Evolutionary conservation across 2,888 invertebrate species (phyloP).

Genomic region (Pyralis farinalis): DNA sequence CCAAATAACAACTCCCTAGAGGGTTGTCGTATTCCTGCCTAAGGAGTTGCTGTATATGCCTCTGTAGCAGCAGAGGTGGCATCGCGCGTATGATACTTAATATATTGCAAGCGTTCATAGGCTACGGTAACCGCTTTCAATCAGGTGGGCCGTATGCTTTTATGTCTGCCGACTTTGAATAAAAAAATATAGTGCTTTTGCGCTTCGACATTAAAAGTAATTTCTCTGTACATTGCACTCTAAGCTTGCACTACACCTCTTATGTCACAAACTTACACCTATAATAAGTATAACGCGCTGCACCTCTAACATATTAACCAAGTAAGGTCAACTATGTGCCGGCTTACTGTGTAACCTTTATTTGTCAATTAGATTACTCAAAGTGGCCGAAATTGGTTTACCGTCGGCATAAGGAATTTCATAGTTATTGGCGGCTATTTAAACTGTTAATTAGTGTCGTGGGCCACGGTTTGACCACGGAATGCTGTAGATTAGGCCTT

Average conservation of each 20-base stretch:
- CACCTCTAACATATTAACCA: conserved; percentile 20
- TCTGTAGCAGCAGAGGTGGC: too few species aligned
- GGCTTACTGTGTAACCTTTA: conserved; percentile 42
- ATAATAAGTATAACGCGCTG: background rate
- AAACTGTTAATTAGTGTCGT: conserved; percentile 68
- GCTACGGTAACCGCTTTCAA: too few species aligned
- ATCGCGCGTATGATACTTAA: too few species aligned
- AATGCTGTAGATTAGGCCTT: conserved; percentile 41
- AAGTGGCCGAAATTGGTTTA: conserved; percentile 72
- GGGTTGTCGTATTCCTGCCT: too few species aligned
- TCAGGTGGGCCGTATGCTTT: too few species aligned
- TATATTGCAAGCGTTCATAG: too few species aligned
- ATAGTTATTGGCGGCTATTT: conserved; percentile 70
- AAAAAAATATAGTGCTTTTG: too few species aligned
- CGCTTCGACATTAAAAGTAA: too few species aligned
- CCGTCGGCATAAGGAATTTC: conserved; percentile 71
- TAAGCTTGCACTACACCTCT: conserved; percentile 2
- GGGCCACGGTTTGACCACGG: conserved; percentile 48
- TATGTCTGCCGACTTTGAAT: too few species aligned
- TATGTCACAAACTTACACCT: conserved; percentile 6
- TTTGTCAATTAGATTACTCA: conserved; percentile 66
- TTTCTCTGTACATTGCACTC: too few species aligned
- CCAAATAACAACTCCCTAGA: too few species aligned
- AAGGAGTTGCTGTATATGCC: too few species aligned
- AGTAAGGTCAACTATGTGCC: conserved; percentile 42